Conservation (phyloP, 2,888 invertebrate genomes). For the Phania funesta region DNA sequence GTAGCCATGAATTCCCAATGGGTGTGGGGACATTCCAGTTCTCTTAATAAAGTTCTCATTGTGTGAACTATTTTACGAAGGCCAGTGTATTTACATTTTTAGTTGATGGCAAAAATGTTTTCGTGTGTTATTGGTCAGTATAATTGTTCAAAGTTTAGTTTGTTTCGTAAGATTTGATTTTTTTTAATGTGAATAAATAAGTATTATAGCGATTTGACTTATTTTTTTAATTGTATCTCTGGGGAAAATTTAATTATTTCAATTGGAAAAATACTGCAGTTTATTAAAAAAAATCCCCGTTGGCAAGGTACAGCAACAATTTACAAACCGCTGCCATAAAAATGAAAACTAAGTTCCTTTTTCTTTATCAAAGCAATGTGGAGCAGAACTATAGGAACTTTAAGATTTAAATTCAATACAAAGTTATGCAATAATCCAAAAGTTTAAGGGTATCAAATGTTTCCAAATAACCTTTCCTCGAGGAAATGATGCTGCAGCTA, state of each 20-base stretch:
- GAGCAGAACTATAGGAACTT: background rate
- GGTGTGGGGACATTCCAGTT: no score
- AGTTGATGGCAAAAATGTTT: background rate
- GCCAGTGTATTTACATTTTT: no score
- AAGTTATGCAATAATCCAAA: background rate
- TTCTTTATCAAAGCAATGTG: background rate
- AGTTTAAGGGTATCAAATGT: background rate
- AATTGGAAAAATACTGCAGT: constrained; percentile 67
- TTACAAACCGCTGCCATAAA: constrained; percentile 45
- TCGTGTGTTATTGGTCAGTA: background rate
- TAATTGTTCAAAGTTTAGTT: background rate
- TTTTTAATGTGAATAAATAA: constrained; percentile 11
- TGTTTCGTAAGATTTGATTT: constrained; percentile 32
- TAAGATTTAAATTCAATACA: no score
- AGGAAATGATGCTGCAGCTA: no score
- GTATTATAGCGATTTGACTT: constrained; percentile 50
- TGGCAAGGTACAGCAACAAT: constrained; percentile 53
- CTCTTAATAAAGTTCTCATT: no score
- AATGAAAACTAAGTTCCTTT: constrained; percentile 20
- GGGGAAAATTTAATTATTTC: constrained; percentile 65
- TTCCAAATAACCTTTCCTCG: no score
- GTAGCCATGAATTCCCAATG: background rate
- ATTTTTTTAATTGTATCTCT: constrained; percentile 51
- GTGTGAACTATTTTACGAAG: no score
- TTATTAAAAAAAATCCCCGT: constrained; percentile 62